Conservation (phyloP, 2,888 invertebrate genomes). For the Glyphotaelius pellucidus region DNA sequence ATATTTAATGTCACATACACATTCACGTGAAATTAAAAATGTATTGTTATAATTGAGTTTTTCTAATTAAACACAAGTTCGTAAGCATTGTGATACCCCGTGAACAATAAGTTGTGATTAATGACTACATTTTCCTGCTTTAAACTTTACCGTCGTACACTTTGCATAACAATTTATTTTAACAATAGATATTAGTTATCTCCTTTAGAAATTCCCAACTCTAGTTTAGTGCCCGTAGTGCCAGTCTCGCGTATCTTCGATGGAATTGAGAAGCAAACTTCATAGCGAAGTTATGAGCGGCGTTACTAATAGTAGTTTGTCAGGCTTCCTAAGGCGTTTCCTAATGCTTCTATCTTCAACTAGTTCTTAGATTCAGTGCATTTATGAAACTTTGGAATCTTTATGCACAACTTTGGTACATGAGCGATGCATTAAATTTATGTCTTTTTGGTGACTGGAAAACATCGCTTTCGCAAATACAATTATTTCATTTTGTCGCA, state of each 20-base stretch:
- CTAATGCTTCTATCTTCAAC: neutral
- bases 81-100: neutral
- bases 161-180: slow-evolving; percentile 2
- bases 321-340: neutral
- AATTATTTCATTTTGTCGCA: too few relatives aligned
- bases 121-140: neutral
- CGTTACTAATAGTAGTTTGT: neutral
- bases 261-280: neutral
- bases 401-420: neutral
- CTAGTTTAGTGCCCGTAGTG: neutral
- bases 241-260: neutral
- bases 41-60: too few relatives aligned
- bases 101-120: neutral
- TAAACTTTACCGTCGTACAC: neutral
- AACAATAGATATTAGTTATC: neutral
- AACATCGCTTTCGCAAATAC: too few relatives aligned
- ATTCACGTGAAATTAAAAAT: too few relatives aligned
- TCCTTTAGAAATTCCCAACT: neutral
- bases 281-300: neutral
- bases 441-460: too few relatives aligned
- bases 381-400: neutral
- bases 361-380: neutral
- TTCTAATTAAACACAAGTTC: neutral
- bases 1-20: too few relatives aligned
- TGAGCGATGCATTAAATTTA: too few relatives aligned